Base-by-base conservation (phyloP, 2,888 invertebrate genomes). In the Phaedon cochleariae region DNA sequence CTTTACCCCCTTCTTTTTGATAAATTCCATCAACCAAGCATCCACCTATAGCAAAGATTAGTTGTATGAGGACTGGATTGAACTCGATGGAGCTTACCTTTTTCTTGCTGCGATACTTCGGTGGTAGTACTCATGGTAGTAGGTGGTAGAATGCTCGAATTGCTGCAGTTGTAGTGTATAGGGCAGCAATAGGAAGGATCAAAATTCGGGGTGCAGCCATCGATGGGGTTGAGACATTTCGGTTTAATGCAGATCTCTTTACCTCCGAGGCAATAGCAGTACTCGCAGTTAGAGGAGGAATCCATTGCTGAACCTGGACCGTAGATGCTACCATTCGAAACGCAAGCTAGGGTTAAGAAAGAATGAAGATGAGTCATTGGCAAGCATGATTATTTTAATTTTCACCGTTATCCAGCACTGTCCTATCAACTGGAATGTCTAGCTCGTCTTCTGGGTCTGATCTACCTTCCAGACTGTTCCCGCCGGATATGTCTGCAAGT, bases 231-330 rank as follows among this genome's bases (percentile, higher is more conserved):
- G 77, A 94, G 86, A 83, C 95, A 95, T 78, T 90, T 89, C 0
- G 95, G 95, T 69, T 90, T 87, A 59, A 95, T 91, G 83, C 95
- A 95, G 75, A 89, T 88, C 74, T 91, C 88, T 58, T 85, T 85
- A 3, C 92, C 93, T 29, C 87, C 85, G 20, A 84, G 69, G 67
- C 95, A 95, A 85, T 92, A 95, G 84, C 95, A 95, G 82, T 93
- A 92, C 82, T 94, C 92, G 84, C 95, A 95, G n/a, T 90, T 87
- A 66, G 89, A 88, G 17, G 89, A 88, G 3, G 92, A 89, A 72
- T 89, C 87, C 92, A 95, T 92, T 6, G 95, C 95, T 4, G 95
- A 95, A 1, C 93, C 93, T 53, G 92, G 90, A 17, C 89, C 90
- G 83, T 90, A 94, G 73, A 90, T 85, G 22, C 90, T 89, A 31